phyloP scores from a whole-genome alignment of 2,888 invertebrate genomes.

The Ichneumoninae sp. region DNA sequence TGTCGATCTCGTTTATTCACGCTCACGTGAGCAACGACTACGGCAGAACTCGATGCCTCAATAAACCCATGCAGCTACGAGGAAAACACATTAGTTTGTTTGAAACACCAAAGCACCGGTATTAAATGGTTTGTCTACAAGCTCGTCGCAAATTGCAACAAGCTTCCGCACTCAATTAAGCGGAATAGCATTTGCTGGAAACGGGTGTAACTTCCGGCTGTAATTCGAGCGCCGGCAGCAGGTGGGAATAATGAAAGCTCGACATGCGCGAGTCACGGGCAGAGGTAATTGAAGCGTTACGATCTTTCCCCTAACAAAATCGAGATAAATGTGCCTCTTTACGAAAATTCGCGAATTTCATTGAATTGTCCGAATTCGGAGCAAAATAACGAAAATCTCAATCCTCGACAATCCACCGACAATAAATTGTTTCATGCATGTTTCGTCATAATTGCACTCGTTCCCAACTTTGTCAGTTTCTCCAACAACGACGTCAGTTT shows the following conservation, averaged over 20 bases:
- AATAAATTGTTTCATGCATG: no score
- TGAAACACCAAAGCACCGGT: background rate
- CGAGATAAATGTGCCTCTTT: background rate
- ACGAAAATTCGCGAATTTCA: background rate
- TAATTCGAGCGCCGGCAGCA: background rate
- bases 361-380: background rate
- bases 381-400: background rate
- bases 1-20: conserved; percentile 14
- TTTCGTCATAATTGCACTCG: no score
- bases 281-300: background rate
- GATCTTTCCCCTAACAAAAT: background rate
- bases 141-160: background rate
- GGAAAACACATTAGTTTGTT: background rate
- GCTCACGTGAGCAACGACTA: background rate
- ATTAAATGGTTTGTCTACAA: background rate
- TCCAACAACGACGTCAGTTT: background rate
- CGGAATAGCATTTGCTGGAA: background rate
- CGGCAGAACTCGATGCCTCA: background rate
- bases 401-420: no score
- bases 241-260: background rate
- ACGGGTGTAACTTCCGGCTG: background rate
- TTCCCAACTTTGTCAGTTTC: no score
- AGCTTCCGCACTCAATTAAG: background rate
- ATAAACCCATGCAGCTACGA: background rate
- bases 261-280: background rate